Percentiles rank a stretch among this genome's conserved stretches.
phyloP scores from a whole-genome alignment of 1,140 invertebrate species.

The Cydia amplana region DNA sequence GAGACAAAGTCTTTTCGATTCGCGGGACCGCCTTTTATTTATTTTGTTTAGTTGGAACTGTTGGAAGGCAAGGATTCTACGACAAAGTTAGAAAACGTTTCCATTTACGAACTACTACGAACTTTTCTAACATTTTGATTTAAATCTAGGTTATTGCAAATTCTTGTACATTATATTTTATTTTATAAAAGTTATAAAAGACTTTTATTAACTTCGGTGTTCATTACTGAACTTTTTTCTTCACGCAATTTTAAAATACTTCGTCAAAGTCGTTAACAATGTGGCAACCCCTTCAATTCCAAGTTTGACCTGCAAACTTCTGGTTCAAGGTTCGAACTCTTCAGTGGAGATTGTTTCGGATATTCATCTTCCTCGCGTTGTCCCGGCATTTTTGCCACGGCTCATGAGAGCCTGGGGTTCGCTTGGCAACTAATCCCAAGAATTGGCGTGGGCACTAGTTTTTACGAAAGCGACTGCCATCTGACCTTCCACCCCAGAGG shows the following conservation, averaged over 20 bases:
- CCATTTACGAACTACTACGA: not conserved
- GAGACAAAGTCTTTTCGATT: constrained; percentile 14
- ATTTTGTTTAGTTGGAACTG: not conserved
- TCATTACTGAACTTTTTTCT: not conserved
- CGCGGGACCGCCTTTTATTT: constrained; percentile 1
- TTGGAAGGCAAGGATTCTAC: not conserved
- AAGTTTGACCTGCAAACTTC: not conserved
- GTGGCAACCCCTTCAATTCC: not conserved
- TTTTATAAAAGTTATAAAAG: not conserved
- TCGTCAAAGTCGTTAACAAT: not conserved
- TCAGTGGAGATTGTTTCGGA: not conserved
- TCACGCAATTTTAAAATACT: not conserved
- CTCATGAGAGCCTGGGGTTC: too few species aligned
- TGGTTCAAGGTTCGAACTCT: not conserved
- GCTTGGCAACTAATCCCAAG: too few species aligned
- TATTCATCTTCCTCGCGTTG: too few species aligned
- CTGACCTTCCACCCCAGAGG: too few species aligned
- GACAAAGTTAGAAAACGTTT: constrained; percentile 5
- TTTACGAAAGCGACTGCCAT: too few species aligned
- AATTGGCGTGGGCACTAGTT: too few species aligned
- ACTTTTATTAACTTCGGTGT: not conserved
- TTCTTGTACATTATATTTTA: not conserved
- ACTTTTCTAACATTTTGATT: not conserved
- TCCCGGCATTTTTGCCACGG: too few species aligned
- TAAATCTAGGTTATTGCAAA: not conserved